Conservation (phyloP, 92 coral and sea anemone genomes). For the Galaxea fascicularis region DNA sequence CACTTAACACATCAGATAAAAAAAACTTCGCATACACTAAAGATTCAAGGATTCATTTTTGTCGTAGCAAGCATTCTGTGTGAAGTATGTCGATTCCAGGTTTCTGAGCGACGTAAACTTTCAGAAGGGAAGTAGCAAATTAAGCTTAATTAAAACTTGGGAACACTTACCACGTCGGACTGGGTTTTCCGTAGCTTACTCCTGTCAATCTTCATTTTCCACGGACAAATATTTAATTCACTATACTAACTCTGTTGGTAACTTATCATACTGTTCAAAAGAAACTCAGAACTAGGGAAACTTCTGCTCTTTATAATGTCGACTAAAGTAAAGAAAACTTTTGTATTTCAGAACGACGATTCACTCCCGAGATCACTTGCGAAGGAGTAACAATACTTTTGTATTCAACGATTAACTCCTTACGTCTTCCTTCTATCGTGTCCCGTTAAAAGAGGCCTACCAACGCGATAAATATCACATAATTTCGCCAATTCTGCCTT, state of each 20-base stretch:
- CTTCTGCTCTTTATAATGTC: constrained; percentile 6
- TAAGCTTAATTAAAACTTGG: background rate
- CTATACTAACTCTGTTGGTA: background rate
- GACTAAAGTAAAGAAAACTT: background rate
- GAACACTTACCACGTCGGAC: constrained; percentile 93
- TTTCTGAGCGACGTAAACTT: background rate
- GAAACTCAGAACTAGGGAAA: constrained; percentile 1
- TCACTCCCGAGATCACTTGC: constrained; percentile 23
- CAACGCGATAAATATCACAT: constrained; percentile 44
- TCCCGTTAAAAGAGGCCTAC: constrained; percentile 31
- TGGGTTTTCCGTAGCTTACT: constrained; percentile 96
- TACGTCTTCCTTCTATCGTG: constrained; percentile 1
- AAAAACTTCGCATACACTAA: background rate
- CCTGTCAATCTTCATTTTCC: constrained; percentile 96
- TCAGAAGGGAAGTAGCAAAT: background rate
- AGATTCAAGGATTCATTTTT: background rate
- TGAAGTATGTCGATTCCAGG: background rate
- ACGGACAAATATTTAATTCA: background rate
- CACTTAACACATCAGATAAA: background rate
- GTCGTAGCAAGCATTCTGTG: background rate
- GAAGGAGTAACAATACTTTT: background rate
- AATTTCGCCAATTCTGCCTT: constrained; percentile 24
- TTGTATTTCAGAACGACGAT: background rate
- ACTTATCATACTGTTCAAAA: constrained; percentile 13
- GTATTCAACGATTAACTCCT: background rate